Evolutionary conservation across 2,888 invertebrate genomes (phyloP), one percentile per base, ranked within the genome.

Genomic region (Sepiola atlantica): DNA sequence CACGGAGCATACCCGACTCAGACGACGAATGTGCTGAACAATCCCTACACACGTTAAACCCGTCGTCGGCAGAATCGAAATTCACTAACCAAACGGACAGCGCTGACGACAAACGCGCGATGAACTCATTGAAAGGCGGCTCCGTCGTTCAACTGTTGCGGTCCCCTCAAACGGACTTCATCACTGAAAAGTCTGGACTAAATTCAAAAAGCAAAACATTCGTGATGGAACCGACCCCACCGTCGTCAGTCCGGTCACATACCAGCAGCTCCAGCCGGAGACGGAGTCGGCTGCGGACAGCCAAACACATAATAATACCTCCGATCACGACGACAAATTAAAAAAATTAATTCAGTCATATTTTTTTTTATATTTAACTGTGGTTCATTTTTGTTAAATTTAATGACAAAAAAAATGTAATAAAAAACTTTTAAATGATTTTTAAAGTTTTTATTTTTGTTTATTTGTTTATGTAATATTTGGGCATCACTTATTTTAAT

Each of bases 241-340:
- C 95, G 6, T 96, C 96, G 21, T 95, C 95, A 24, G 95, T 95
- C 18, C 94, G 95, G 91, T 95, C 96, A 16, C 95, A 95, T 8
- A 96, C 96, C 91, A 95, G 94, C 92, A 95, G 94, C 94, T 45
- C 91, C 35, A 77, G 55, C 45, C 24, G 32, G 24, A 32, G n/a
- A 4, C 28, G 16, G n/a, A 92, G 94, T 35, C 95, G 97, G 94
- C 97, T 96, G 35, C 97, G 97, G 18, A 97, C 97, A 55, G 95
- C 96, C 16, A 95, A 96, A 95, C 97, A 96, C 95, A 95, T 95
- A 95, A 96, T 97, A 77, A 95, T 97, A 94, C 97, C 97, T 93
- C 97, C 97, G 55, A 97, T 97, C 32, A 93, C 91, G 90, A 28
- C 91, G 54, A n/a, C n/a, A 32, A 18, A 77, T 32, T 16, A 18